Conservation (phyloP, 2,888 invertebrate species). For the Antitype chi region DNA sequence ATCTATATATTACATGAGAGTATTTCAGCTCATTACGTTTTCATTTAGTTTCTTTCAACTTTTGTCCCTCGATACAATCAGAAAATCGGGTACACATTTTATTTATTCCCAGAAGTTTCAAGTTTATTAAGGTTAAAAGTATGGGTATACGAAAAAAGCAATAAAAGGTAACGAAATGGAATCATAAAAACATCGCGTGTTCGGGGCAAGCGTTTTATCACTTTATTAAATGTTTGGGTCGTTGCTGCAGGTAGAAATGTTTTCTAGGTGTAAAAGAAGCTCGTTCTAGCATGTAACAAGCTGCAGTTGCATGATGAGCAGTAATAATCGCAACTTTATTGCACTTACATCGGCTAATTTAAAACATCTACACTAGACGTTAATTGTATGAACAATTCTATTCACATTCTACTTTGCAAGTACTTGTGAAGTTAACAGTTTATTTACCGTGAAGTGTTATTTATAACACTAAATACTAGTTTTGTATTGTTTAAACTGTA, state of each 20-base stretch:
- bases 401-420: slow-evolving; percentile 23
- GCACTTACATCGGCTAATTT: slow-evolving; percentile 62
- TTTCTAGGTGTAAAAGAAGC: slow-evolving; percentile 72
- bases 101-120: slow-evolving; percentile 71
- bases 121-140: slow-evolving; percentile 76
- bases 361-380: slow-evolving; percentile 62
- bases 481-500: not conserved
- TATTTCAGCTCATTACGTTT: slow-evolving; percentile 65
- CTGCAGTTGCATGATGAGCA: slow-evolving; percentile 69
- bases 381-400: slow-evolving; percentile 50
- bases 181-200: slow-evolving; percentile 84
- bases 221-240: slow-evolving; percentile 84
- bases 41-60: slow-evolving; percentile 63
- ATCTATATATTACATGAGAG: slow-evolving; percentile 52
- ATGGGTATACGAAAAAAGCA: slow-evolving; percentile 71
- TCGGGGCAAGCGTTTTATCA: slow-evolving; percentile 82
- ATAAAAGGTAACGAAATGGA: slow-evolving; percentile 77
- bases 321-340: slow-evolving; percentile 72
- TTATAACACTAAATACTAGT: not conserved
- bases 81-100: slow-evolving; percentile 62
- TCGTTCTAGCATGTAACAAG: slow-evolving; percentile 67
- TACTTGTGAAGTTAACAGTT: slow-evolving; percentile 17
- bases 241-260: slow-evolving; percentile 72
- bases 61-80: slow-evolving; percentile 64
- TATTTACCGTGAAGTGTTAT: slow-evolving; percentile 7